A percentile compares a stretch with the other conserved stretches of the same genome.
These are phyloP conservation scores for Sceliomorpha sp. DNA, from an alignment of 2,888 invertebrate genomes.

Conservation along the genomic window DNA sequence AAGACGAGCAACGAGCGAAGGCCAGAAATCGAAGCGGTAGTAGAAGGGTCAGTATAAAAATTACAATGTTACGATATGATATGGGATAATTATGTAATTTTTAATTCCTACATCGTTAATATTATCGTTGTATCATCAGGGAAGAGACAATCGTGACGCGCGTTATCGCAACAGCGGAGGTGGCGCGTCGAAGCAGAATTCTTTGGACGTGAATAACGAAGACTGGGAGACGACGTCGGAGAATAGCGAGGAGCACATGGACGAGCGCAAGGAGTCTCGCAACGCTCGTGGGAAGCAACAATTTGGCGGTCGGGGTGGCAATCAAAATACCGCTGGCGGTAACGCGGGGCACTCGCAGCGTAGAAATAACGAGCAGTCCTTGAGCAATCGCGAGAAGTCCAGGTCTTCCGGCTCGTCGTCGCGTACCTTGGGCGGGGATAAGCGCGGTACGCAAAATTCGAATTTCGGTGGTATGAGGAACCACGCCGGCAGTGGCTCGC, in stretches of 20 bases:
- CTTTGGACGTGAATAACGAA: slow-evolving; percentile 82
- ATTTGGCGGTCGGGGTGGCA: slow-evolving; percentile 63
- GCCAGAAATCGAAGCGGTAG: slow-evolving; percentile 73
- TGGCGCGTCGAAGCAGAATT: slow-evolving; percentile 71
- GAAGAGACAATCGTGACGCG: slow-evolving; percentile 74
- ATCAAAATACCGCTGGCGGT: slow-evolving; percentile 52
- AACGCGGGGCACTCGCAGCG: slow-evolving; percentile 60
- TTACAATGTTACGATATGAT: too few relatives aligned
- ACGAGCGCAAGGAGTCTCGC: slow-evolving; percentile 75
- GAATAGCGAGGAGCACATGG: slow-evolving; percentile 85
- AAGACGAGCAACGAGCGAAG: slow-evolving; percentile 71
- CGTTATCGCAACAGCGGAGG: slow-evolving; percentile 67
- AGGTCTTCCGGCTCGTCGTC: slow-evolving; percentile 67
- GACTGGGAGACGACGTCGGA: slow-evolving; percentile 93
- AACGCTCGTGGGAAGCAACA: slow-evolving; percentile 68
- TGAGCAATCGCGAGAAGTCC: slow-evolving; percentile 68
- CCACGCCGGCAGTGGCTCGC: slow-evolving; percentile 75
- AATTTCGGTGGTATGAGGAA: slow-evolving; percentile 69
- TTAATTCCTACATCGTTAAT: too few relatives aligned
- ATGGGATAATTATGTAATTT: too few relatives aligned
- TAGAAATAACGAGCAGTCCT: slow-evolving; percentile 63
- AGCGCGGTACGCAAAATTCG: slow-evolving; percentile 69
- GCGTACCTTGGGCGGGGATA: slow-evolving; percentile 74
- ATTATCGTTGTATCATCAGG: slow-evolving; percentile 55
- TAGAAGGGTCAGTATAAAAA: slow-evolving; percentile 61